Conservation (phyloP, 2,888 invertebrate species). For the Tipula confusa region DNA sequence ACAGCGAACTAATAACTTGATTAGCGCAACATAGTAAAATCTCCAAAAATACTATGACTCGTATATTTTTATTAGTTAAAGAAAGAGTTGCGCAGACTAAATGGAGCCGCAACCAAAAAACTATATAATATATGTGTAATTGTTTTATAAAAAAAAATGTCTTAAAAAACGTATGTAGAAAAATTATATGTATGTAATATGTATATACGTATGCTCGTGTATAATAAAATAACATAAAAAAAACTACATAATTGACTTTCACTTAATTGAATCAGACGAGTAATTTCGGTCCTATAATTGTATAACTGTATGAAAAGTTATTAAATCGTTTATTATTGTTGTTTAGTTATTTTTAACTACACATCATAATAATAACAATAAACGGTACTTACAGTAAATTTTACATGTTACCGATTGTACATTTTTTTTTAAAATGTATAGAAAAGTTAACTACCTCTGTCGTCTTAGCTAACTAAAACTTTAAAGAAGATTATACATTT, state of each 20-base stretch:
- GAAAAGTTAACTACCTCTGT: background rate
- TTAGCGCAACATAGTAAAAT: background rate
- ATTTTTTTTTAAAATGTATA: background rate
- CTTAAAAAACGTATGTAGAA: background rate
- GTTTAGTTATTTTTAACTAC: background rate
- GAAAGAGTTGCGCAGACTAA: background rate
- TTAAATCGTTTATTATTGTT: constrained; percentile 20
- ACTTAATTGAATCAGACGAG: constrained; percentile 20
- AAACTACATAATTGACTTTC: constrained; percentile 25
- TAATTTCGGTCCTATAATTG: constrained; percentile 12
- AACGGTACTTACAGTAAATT: background rate
- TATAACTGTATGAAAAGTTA: background rate
- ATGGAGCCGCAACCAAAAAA: background rate
- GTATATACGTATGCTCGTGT: too few relatives aligned
- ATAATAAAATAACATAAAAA: background rate
- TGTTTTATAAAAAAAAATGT: background rate
- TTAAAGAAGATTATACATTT: background rate
- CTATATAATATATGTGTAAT: background rate
- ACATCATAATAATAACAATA: background rate
- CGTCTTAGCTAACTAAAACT: background rate
- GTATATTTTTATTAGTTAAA: background rate
- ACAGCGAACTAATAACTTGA: background rate
- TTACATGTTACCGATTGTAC: too few relatives aligned
- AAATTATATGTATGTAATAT: background rate
- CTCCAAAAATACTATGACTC: background rate